Base-by-base conservation (phyloP, 2,113 vertebrate species). In the Hucho hucho region DNA sequence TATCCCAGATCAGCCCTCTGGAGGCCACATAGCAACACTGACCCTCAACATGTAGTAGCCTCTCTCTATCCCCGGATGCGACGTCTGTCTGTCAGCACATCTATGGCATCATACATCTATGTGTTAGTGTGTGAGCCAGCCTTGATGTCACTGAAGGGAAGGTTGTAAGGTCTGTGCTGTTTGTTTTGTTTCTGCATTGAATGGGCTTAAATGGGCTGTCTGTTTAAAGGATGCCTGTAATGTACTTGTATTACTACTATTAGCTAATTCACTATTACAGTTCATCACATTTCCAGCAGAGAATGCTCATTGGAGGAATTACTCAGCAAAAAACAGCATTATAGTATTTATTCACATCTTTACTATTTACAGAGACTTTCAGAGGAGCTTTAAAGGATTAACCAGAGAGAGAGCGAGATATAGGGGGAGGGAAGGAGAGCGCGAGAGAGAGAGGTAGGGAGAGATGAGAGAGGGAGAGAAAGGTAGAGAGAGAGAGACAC, bases 381-480 rank as follows among this genome's bases (percentile, higher is more conserved):
- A 78, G 74, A 75, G 56, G 28, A 70, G 72, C 77, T 79, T 37
- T 69, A 79, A 58, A 70, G 24, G 75, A 79, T 83, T 67, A 77
- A 72, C 64, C 69, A n/a, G 7, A 28, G 53, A 70, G n/a, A 63
- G 75, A 72, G 58, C 4, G 6, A 28, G 16, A 13, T 16, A 29
- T 65, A n/a, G 7, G 22, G 53, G 28, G 32, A 20, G 18, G 2
- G 16, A 13, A 1, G 18, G 28, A 6, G 29, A 1, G 28, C n/a
- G n/a, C n/a, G 26, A 26, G 26, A 2, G 26, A 26, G 1, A 2
- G 26, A 26, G 28, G 29, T 11, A 69, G 37, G 18, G 11, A 56
- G 53, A 12, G 9, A 56, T 26, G 26, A 3, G 2, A 28, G 28
- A 3, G 28, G 4, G 28, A 28, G 28, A 28, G 28, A 28, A 4